Evolutionary conservation across 2,797 vertebrate species (phyloP), one percentile per base, ranked within the genome.

Genomic region (Enteromius afrohamiltoni): DNA sequence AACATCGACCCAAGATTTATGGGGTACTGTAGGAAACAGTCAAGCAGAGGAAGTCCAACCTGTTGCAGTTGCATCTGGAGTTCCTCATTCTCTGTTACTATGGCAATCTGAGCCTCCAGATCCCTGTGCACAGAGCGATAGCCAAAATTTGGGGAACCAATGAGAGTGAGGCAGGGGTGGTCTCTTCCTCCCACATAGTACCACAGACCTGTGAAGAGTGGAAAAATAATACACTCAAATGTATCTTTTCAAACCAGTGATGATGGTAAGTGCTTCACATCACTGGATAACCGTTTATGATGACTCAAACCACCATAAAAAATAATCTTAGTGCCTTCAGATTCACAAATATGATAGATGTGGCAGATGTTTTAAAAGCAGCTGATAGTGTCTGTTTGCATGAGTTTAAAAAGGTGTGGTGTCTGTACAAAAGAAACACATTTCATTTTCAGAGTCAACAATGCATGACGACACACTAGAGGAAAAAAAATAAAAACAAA

Each of bases 71-170:
- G 96, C 86, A 93, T 93, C 94, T 97, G 97, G 89, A 99, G 91
- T 60, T 94, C 94, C 89, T 91, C 91, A 23, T 96, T 99, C 86
- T 97, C 96, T 0, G 98, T 99, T 88, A 99, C 96, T 67, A 99
- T 97, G 1, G 97, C 98, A 13, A 99, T 96, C 91, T 99, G 98
- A 83, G 98, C 96, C 93, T 99, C 98, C 90, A 99, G 93, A 93
- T 99, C 98, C 19, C 98, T 95, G 91, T 99, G 97, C 87, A 99
- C 97, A 0, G 97, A 99, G 86, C 98, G 96, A 92, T 99, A 98
- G 2, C 98, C 98, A 1, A 99, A 99, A 93, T 99, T 99, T 73
- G 98, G 98, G 80, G 98, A 99, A 90, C 98, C 98, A 82, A 99
- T 97, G 85, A 99, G 93, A 82, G 98, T 99, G 86, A 99, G 97